Base-by-base conservation (phyloP, 2,888 invertebrate species). In the Tupiocoris notatus region DNA sequence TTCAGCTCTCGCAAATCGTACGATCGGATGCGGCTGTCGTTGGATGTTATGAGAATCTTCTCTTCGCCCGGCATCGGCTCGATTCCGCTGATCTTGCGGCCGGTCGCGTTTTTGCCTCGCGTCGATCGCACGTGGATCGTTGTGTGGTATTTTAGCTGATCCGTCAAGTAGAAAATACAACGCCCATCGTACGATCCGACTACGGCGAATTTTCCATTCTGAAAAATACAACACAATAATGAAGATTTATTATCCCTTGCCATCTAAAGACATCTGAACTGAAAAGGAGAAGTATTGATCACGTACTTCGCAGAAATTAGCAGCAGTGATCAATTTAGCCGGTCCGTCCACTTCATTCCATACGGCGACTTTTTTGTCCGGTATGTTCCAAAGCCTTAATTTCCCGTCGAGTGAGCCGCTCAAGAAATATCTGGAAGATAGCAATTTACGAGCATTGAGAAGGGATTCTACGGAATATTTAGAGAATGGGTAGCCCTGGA, bases 181-280 rank as follows among this genome's bases (percentile, higher is more conserved):
- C 98, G 90, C 0, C 99, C 99, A 85, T 98, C 98, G 86, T 98
- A 99, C 0, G 98, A 96, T 57, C 98, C 98, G 0, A 98, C 96
- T 0, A 98, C 98, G 0, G 97, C 97, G 86, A 97, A 97, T 84
- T 97, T 96, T 7, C 98, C 98, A 86, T 97, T 96, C 83, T 95
- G 94, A 6, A 73, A 73, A 59, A 59, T n/a, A 39, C 39, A 39
- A 12, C 39, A 7, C 12, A 3, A 39, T 7, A 12, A 39, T 39
- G 39, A 39, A 7, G 12, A 39, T 7, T 39, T 12, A 39, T 39
- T 39, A 3, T 12, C 39, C 39, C 39, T n/a, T n/a, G n/a, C n/a
- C n/a, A n/a, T n/a, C n/a, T n/a, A n/a, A n/a, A n/a, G n/a, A n/a
- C n/a, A n/a, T n/a, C n/a, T 54, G 12, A 54, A 9, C 54, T 54